A percentile compares a stretch with the other conserved stretches of the same genome.
These are phyloP conservation scores for Laodelphax striatellus DNA, from an alignment of 1,140 invertebrate species.

Conservation along the genomic window DNA sequence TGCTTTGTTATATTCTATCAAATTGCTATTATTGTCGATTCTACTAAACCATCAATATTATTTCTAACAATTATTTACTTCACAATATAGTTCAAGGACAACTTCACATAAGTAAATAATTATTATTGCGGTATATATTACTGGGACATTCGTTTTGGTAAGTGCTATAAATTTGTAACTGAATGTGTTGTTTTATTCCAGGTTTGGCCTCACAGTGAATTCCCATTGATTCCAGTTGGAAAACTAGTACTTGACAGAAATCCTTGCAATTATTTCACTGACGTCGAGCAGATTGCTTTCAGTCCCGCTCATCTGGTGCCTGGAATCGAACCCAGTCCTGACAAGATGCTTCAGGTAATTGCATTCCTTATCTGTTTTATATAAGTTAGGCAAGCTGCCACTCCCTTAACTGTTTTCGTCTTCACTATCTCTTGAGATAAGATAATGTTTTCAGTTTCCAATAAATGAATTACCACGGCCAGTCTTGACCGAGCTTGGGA, in stretches of 20 bases:
- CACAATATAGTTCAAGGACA: background rate
- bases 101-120: background rate
- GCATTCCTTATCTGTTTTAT: background rate
- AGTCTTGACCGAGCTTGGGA: too few species aligned
- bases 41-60: too few species aligned
- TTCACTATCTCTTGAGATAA: too few species aligned
- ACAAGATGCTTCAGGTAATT: slow-evolving; percentile 78
- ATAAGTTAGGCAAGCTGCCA: too few species aligned
- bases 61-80: background rate
- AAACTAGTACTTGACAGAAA: slow-evolving; percentile 80
- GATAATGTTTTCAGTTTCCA: too few species aligned
- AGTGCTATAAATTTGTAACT: too few species aligned
- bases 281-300: slow-evolving; percentile 93
- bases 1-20: too few species aligned
- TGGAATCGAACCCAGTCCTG: slow-evolving; percentile 82
- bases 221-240: slow-evolving; percentile 84
- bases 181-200: slow-evolving; percentile 27
- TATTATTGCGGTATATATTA: too few species aligned
- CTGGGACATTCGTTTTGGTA: too few species aligned
- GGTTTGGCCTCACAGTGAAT: slow-evolving; percentile 85
- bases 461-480: too few species aligned
- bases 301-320: slow-evolving; percentile 84
- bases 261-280: slow-evolving; percentile 86
- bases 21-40: too few species aligned
- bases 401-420: too few species aligned